Conservation (phyloP, 2,113 vertebrate genomes). For the Clupea harengus region DNA sequence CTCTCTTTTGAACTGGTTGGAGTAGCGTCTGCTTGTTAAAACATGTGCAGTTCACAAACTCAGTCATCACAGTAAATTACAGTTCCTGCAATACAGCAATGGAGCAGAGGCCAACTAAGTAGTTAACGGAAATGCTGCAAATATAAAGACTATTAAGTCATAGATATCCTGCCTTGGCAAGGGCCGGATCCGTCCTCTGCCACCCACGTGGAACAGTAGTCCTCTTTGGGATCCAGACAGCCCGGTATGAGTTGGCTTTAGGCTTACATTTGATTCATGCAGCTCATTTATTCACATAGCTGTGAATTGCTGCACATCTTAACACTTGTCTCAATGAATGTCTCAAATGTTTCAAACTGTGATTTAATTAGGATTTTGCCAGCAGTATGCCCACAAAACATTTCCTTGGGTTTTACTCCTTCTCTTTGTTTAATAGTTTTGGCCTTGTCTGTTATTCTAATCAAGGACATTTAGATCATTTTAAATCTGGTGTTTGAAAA, state of each 20-base stretch:
- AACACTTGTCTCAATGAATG: not conserved
- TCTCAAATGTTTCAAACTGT: not conserved
- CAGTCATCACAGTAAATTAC: slow-evolving; percentile 33
- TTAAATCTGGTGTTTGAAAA: too few species aligned
- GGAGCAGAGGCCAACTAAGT: slow-evolving; percentile 15
- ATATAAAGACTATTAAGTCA: slow-evolving; percentile 21
- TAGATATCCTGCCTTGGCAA: slow-evolving; percentile 29
- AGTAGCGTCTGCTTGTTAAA: slow-evolving; percentile 15
- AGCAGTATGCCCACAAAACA: too few species aligned
- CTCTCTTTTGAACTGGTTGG: not conserved
- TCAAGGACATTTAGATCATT: too few species aligned
- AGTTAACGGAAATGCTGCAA: slow-evolving; percentile 14
- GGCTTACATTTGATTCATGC: not conserved
- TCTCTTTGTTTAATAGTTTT: not conserved
- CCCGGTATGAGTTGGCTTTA: not conserved
- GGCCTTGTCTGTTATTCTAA: not conserved
- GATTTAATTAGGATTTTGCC: not conserved
- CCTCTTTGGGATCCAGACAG: not conserved
- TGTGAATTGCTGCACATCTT: not conserved
- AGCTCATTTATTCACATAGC: not conserved
- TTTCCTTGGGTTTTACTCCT: not conserved
- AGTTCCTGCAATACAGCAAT: slow-evolving; percentile 23
- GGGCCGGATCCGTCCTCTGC: slow-evolving; percentile 8
- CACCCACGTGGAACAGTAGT: slow-evolving; percentile 37
- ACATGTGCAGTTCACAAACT: slow-evolving; percentile 25